phyloP scores from a whole-genome alignment of 2,888 invertebrate genomes.

The Eutolmus rufibarbis region DNA sequence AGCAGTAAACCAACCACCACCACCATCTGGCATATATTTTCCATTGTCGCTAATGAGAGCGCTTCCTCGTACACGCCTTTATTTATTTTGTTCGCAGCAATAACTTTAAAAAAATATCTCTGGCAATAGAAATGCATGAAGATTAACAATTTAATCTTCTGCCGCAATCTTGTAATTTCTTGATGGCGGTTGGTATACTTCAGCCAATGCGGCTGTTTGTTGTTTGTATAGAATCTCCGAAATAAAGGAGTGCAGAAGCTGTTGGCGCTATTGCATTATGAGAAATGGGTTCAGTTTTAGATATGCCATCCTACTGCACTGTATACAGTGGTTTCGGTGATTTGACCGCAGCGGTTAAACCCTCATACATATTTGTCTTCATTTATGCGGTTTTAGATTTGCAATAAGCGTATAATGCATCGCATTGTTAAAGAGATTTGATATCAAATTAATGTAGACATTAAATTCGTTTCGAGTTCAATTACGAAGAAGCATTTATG shows the following conservation, averaged over 20 bases:
- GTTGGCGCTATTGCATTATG: not conserved
- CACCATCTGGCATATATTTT: conserved; percentile 1
- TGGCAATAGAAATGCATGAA: not conserved
- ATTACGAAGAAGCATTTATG: not conserved
- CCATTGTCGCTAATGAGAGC: conserved; percentile 25
- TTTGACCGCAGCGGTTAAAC: not conserved
- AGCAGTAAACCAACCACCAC: conserved; percentile 10
- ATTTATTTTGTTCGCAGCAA: conserved; percentile 4
- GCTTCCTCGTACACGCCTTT: not conserved
- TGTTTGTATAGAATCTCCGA: not conserved
- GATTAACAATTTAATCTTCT: not conserved
- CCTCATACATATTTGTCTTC: not conserved
- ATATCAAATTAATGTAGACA: not conserved
- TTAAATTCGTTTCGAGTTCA: not conserved
- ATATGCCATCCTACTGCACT: not conserved
- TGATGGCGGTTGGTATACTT: not conserved
- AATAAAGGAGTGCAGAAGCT: not conserved
- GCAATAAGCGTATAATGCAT: not conserved
- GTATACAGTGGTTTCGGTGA: not conserved
- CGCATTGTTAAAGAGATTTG: not conserved
- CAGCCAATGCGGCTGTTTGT: not conserved
- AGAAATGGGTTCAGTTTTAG: not conserved
- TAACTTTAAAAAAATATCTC: conserved; percentile 17
- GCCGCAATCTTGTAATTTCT: conserved; percentile 10
- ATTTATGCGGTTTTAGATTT: not conserved